Base-by-base conservation (phyloP, 1,140 invertebrate species). In the Apolygus lucorum region DNA sequence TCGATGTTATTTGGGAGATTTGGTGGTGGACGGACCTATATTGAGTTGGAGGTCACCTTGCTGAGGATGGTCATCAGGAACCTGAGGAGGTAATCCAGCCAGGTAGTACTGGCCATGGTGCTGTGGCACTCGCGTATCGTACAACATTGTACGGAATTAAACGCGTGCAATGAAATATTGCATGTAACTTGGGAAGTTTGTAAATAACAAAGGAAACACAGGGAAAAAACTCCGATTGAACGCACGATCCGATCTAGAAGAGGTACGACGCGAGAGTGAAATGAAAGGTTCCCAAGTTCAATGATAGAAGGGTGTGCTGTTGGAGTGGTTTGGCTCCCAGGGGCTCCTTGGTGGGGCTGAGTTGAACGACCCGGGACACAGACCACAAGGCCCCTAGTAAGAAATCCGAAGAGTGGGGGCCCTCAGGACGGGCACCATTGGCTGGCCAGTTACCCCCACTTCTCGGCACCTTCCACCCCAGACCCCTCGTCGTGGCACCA, bases 361-460 rank as follows among this genome's bases (percentile, higher is more conserved):
- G 70, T 34, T 59, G 65, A 42, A 26, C 67, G 27, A 42, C 52
- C 67, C 62, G 28, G 34, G 68, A 62, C 63, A 52, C 27, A 22
- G 63, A n/a, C n/a, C n/a, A n/a, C n/a, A n/a, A n/a, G n/a, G n/a
- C n/a, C n/a, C n/a, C n/a, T n/a, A n/a, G n/a, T n/a, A n/a, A n/a
- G n/a, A n/a, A n/a, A n/a, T n/a, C n/a, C 25, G 59, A 62, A 52
- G 28, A 49, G 70, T 34, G 70, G 67, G 64, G 62, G 29, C n/a
- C 42, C 42, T 52, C 22, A 25, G 26, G 68, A 34, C 63, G 66
- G 59, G 49, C 67, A 28, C 42, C 28, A 73, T 74, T 74, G 75
- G 74, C 29, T 27, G 66, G 4, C 67, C 27, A 65, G 49, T 69
- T 63, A 71, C 76, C 77, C 78, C 77, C 76, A 76, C 76, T n/a